A percentile compares a stretch with the other conserved stretches of the same genome.
These are phyloP conservation scores for Philotrypesis tridentata DNA, from an alignment of 1,140 invertebrate species.

Conservation along the genomic window DNA sequence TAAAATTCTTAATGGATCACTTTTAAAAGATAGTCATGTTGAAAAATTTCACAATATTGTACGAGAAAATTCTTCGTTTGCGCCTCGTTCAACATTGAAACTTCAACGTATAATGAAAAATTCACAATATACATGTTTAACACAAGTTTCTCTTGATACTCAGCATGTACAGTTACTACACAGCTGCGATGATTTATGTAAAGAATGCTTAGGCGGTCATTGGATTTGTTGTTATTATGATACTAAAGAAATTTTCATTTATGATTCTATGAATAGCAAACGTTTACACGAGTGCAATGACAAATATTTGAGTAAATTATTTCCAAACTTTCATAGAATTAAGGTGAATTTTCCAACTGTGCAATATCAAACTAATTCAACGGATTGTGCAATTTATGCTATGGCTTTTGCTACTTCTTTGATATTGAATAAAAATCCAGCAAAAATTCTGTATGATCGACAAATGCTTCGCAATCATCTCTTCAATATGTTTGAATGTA, in stretches of 20 bases:
- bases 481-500: neutral
- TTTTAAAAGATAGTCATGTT: neutral
- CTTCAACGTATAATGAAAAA: neutral
- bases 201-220: neutral
- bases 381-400: neutral
- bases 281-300: neutral
- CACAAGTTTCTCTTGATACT: neutral
- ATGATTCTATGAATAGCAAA: constrained; percentile 9
- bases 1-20: neutral
- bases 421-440: neutral
- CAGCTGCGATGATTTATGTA: constrained; percentile 15
- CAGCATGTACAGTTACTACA: neutral
- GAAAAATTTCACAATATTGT: neutral
- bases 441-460: neutral
- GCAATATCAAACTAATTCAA: neutral
- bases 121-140: neutral
- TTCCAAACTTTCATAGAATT: neutral
- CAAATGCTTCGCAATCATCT: neutral
- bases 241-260: neutral
- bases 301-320: neutral
- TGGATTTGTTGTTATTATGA: neutral
- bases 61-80: neutral
- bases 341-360: neutral
- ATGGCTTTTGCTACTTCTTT: constrained; percentile 10
- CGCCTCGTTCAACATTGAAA: neutral